Base-by-base conservation (phyloP, 2,113 vertebrate genomes). In the Taxidea taxus region DNA sequence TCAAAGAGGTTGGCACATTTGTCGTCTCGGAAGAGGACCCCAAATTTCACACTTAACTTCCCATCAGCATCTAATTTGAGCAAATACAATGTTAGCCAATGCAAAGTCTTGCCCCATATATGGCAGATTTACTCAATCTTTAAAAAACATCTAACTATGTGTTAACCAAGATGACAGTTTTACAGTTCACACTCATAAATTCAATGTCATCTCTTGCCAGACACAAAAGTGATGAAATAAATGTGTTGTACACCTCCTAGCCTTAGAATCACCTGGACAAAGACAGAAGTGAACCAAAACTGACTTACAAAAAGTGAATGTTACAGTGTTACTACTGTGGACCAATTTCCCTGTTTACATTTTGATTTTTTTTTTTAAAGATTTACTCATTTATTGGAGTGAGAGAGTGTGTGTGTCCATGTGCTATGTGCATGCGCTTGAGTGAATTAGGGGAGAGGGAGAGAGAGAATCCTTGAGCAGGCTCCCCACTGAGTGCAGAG, bases 1-100 rank as follows among this genome's bases (percentile, higher is more conserved):
- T 99, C 99, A 68, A 99, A 99, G 98, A 99, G 99, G 97, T 99
- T 99, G 98, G 99, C 99, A 98, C 99, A 99, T 49, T 98, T 99
- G 58, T 99, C 99, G 72, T 99, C 99, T 20, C 92, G 99, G 95
- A 99, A 99, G 84, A 99, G 98, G 68, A 99, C 99, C 37, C 99
- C 99, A 60, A 99, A 99, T 97, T 99, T 99, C 94, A 99, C 99
- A 0, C 98, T 99, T 78, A 98, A 98, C 97, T 99, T 99, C 83
- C 99, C 99, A 47, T 99, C 99, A 47, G 98, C 98, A 98, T 99
- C 99, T 99, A 98, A 97, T 88, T 85, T n/a, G 68, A 95, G 68
- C 95, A 94, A 95, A 97, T 27, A 96, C n/a, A 96, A 54, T 1
- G 13, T 97, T 92, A 97, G 39, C 31, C 70, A 77, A 82, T 54